Conservation (phyloP, 2,797 vertebrate species). For the Dendrocincla fuliginosa region DNA sequence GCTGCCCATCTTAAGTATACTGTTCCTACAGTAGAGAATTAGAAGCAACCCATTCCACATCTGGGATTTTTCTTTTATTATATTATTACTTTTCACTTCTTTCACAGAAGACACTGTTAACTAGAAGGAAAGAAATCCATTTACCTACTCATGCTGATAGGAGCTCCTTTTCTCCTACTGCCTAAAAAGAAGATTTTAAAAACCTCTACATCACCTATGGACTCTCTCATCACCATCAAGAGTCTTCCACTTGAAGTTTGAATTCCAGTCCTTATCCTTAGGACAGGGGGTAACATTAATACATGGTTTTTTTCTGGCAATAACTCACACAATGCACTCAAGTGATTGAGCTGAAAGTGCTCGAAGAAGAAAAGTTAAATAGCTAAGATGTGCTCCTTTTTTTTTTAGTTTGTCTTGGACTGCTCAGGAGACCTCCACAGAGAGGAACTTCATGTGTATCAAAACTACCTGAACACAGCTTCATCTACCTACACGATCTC, state of each 20-base stretch:
- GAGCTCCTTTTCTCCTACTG: not conserved
- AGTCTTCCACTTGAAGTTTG: not conserved
- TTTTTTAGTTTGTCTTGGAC: not conserved
- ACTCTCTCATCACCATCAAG: not conserved
- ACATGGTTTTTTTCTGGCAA: not conserved
- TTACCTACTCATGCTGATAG: not conserved
- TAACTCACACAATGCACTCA: not conserved
- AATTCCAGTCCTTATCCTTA: not conserved
- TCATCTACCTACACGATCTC: not conserved
- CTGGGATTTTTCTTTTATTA: not conserved
- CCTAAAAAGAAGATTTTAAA: not conserved
- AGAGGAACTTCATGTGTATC: not conserved
- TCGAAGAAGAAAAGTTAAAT: not conserved
- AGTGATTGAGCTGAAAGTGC: not conserved
- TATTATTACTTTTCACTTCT: not conserved
- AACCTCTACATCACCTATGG: not conserved
- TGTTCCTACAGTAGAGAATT: not conserved
- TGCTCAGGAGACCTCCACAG: not conserved
- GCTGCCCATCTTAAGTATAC: not conserved
- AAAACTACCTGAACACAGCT: not conserved
- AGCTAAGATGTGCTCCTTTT: not conserved
- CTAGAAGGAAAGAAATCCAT: not conserved
- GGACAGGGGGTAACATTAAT: not conserved
- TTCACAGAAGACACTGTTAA: not conserved
- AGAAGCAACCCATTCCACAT: not conserved